Percentiles rank a stretch among this genome's conserved stretches.
Evolutionary conservation across 30 jellyfish, hydroid and myxozoan species (phyloP).

Genomic region (Aurelia coerulea): DNA sequence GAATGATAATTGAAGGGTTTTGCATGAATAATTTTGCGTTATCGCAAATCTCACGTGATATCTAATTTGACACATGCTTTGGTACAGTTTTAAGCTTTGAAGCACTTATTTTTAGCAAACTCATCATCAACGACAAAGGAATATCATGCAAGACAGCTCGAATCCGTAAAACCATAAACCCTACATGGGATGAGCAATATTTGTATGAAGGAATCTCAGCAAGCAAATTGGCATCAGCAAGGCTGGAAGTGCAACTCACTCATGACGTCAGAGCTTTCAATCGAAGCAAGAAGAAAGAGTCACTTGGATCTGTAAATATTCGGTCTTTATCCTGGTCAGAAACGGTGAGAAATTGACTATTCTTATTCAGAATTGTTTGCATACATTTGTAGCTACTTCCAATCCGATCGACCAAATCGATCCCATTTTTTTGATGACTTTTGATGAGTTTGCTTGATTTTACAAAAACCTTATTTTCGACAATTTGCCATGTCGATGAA

Average conservation of each 20-base stretch:
- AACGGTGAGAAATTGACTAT: background rate
- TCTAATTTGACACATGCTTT: no score
- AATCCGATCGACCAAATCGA: no score
- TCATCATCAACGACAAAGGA: conserved; percentile 37
- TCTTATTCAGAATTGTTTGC: background rate
- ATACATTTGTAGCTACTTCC: no score
- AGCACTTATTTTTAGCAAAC: background rate
- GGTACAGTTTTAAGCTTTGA: no score
- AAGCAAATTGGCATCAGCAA: conserved; percentile 17
- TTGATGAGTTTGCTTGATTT: no score
- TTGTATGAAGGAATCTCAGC: conserved; percentile 53
- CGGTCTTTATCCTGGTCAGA: conserved; percentile 15
- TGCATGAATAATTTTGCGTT: no score
- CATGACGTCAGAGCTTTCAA: conserved; percentile 69
- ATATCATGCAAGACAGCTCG: conserved; percentile 69
- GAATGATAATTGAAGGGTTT: no score
- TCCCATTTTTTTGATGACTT: no score
- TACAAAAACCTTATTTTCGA: no score
- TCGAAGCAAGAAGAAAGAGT: conserved; percentile 55
- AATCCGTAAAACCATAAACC: conserved; percentile 47
- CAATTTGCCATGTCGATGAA: no score
- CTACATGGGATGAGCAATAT: conserved; percentile 72
- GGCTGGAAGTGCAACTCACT: conserved; percentile 41
- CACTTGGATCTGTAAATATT: conserved; percentile 49
- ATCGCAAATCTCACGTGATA: no score